Evolutionary conservation across 2,113 vertebrate genomes (phyloP).

Genomic region (Catharus bicknelli): DNA sequence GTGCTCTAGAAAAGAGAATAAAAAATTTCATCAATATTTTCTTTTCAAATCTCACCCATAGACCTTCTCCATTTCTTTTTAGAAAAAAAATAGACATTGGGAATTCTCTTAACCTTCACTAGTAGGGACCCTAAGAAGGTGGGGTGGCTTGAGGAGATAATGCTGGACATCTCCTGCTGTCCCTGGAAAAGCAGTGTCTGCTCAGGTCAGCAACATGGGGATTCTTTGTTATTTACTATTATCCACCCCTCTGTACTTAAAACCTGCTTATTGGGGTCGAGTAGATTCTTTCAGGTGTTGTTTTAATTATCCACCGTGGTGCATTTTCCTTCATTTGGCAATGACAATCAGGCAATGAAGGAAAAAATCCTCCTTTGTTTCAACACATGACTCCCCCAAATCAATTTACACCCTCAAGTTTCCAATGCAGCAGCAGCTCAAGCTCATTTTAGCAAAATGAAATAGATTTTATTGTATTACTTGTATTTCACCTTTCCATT

Average conservation of each 20-base stretch:
- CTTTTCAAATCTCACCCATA: neutral
- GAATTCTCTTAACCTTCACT: neutral
- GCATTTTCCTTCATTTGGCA: neutral
- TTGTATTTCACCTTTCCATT: neutral
- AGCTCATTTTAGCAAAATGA: neutral
- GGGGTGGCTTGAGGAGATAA: neutral
- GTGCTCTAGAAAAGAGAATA: neutral
- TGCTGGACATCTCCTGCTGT: neutral
- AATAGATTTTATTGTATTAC: neutral
- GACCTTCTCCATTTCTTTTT: neutral
- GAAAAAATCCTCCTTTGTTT: neutral
- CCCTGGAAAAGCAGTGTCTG: neutral
- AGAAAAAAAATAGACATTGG: neutral
- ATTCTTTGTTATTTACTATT: neutral
- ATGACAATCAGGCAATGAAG: neutral
- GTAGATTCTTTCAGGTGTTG: neutral
- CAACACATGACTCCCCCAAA: neutral
- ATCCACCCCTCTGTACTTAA: neutral
- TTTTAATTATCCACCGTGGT: neutral
- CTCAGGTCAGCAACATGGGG: neutral
- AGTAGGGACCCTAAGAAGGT: neutral
- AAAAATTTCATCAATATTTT: neutral
- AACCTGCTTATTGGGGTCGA: rapidly evolving
- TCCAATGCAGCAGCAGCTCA: neutral
- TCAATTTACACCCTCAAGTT: neutral